Evolutionary conservation across 1,140 invertebrate genomes (phyloP), one percentile per base, ranked within the genome.

Genomic region (Pseudoatta argentina): DNA sequence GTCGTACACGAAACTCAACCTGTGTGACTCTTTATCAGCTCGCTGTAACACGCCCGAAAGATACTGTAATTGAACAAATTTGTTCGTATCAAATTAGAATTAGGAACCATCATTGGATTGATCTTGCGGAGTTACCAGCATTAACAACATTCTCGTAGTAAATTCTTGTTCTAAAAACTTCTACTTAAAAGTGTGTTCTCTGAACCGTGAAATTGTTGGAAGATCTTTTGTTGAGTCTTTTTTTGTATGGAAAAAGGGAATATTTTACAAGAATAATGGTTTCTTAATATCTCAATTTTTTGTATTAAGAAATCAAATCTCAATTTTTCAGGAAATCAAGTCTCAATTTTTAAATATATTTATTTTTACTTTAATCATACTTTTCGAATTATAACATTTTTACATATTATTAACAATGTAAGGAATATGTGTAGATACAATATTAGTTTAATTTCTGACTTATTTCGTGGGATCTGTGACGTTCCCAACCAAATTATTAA

Each of bases 41-140:
- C 53, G 30, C 66, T 21, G 34, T 81, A 69, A 55, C 30, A 24
- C 21, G 76, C 12, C 18, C 18, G 30, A 48, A 57, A 21, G 12
- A 44, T 24, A 55, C 16, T 16, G 24, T 82, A 82, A 82, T 82
- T 82, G 67, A 59, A 21, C 55, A 18, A 24, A 73, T 73, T 53
- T 72, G 61, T 82, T 39, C 10, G 34, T 69, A 18, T 21, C 14
- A 34, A 73, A 75, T 83, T 39, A 34, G 12, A 8, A 39, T 59
- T 59, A 61, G 7, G 7, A 27, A 1, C 24, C 55, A 39, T 18
- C 67, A 14, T 30, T 48, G 12, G 5, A 12, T 44, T 8, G 4
- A 4, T 48, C 55, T 61, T 73, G 18, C 55, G 77, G 1, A 4
- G 30, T 14, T 67, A 27, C 14, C 12, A 34, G 3, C 24, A 14